Evolutionary conservation across 2,888 invertebrate species (phyloP).

Genomic region (Orchestes rusci): DNA sequence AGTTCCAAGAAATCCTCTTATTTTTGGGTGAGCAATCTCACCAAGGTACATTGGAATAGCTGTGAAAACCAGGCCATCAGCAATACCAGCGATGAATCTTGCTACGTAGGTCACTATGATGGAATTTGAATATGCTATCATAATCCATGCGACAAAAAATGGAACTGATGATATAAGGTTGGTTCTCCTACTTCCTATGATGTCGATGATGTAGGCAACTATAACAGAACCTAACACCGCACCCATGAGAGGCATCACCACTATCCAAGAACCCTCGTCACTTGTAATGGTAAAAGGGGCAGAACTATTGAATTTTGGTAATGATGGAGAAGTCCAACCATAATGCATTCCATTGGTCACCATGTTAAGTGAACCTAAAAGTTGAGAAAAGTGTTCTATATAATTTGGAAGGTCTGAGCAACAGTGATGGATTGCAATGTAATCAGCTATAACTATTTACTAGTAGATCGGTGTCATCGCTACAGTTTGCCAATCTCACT

Average conservation of each 20-base stretch:
- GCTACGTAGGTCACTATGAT: conserved; percentile 49
- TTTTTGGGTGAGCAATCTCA: conserved; percentile 51
- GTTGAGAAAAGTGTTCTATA: too few species aligned
- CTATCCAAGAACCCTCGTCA: conserved; percentile 55
- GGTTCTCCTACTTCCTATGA: conserved; percentile 56
- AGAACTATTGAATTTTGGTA: conserved; percentile 46
- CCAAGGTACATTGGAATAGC: conserved; percentile 53
- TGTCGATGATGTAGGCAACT: conserved; percentile 58
- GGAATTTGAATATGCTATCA: conserved; percentile 53
- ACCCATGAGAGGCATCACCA: conserved; percentile 58
- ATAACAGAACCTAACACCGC: conserved; percentile 57
- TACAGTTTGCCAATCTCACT: too few species aligned
- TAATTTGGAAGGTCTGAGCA: too few species aligned
- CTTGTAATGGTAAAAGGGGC: conserved; percentile 45
- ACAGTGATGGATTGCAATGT: too few species aligned
- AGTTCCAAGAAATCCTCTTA: conserved; percentile 52
- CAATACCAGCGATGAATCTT: conserved; percentile 50
- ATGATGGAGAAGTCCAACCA: conserved; percentile 55
- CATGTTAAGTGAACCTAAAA: conserved; percentile 39
- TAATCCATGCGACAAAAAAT: conserved; percentile 56
- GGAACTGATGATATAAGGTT: conserved; percentile 55
- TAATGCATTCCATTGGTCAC: conserved; percentile 41
- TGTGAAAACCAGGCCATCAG: conserved; percentile 38
- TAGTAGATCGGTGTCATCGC: too few species aligned
- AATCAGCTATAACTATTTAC: too few species aligned